Conservation (phyloP, 2,113 vertebrate genomes). For the Xiphorhynchus elegans region DNA sequence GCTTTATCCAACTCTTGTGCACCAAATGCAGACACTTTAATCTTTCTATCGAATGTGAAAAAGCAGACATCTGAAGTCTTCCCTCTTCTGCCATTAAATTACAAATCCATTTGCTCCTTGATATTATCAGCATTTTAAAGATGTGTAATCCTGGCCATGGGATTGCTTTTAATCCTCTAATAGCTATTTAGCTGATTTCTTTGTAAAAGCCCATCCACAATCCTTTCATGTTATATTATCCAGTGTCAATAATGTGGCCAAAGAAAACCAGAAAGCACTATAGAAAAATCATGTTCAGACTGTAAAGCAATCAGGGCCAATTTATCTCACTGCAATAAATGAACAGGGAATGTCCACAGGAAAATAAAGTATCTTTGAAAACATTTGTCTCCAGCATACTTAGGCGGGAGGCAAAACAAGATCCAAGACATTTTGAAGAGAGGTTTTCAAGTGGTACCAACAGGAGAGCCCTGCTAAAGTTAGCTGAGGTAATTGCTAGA, state of each 20-base stretch:
- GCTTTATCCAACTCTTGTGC: background rate
- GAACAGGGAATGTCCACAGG: background rate
- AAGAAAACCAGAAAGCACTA: slow-evolving; percentile 23
- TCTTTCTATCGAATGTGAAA: slow-evolving; percentile 19
- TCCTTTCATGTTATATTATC: slow-evolving; percentile 64
- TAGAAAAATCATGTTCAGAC: background rate
- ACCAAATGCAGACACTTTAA: slow-evolving; percentile 1
- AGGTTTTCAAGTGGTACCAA: background rate
- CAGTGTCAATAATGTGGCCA: slow-evolving; percentile 45
- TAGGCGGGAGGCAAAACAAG: background rate
- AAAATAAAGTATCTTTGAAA: background rate
- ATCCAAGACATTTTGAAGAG: background rate
- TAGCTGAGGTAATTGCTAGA: background rate
- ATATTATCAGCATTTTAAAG: slow-evolving; percentile 45
- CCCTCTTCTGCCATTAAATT: slow-evolving; percentile 24
- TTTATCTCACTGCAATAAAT: slow-evolving; percentile 38
- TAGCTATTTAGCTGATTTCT: slow-evolving; percentile 63
- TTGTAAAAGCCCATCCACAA: slow-evolving; percentile 70
- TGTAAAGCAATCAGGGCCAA: slow-evolving; percentile 24
- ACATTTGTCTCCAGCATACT: background rate
- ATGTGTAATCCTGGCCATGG: slow-evolving; percentile 28
- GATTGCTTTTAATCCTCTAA: slow-evolving; percentile 61
- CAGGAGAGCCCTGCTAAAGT: background rate
- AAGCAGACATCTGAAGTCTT: background rate
- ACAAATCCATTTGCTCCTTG: slow-evolving; percentile 55